Evolutionary conservation across 2,888 invertebrate species (phyloP), one percentile per base, ranked within the genome.

Genomic region (Tiphia femorata): DNA sequence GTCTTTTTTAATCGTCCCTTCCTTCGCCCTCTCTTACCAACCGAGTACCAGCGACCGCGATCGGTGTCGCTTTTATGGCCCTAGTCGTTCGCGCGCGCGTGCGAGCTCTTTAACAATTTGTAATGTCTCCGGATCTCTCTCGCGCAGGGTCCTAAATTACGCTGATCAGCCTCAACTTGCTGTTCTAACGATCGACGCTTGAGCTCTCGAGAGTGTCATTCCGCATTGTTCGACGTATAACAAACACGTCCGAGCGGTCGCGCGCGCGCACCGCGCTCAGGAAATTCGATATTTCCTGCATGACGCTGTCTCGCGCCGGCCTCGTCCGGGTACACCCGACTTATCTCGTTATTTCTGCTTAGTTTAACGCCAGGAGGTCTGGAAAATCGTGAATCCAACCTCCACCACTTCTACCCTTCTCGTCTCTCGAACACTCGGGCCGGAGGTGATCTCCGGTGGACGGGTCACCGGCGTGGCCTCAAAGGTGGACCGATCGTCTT

Each of bases 221-320:
- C 60, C 57, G 64, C 51, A 70, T 70, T 70, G 70, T 70, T 64
- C 70, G 57, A 64, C 54, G 60, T 56, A 49, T 38, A 52, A 55
- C 58, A 52, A 62, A 63, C 54, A 51, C 51, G 62, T 48, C 40
- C 29, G 49, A 49, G 33, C 58, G 55, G 62, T 21, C 58, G 50
- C 29, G 19, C 27, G n/a, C n/a, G 25, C 46, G 46, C 61, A 55
- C 62, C 64, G 60, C 43, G 51, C n/a, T n/a, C 60, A 54, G 61
- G 70, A 70, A 70, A 70, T 59, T 58, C 61, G 65, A 70, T 70
- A 70, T 67, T 70, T 70, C 70, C 70, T 65, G 70, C 50, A 65
- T 54, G 61, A 58, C 58, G 41, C 21, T 38, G 57, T 47, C 30
- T 25, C 58, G 16, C 51, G 17, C 43, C 40, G 16, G n/a, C n/a